Evolutionary conservation across 2,113 vertebrate species (phyloP), one percentile per base, ranked within the genome.

Genomic region (Lamprologus speciosus): DNA sequence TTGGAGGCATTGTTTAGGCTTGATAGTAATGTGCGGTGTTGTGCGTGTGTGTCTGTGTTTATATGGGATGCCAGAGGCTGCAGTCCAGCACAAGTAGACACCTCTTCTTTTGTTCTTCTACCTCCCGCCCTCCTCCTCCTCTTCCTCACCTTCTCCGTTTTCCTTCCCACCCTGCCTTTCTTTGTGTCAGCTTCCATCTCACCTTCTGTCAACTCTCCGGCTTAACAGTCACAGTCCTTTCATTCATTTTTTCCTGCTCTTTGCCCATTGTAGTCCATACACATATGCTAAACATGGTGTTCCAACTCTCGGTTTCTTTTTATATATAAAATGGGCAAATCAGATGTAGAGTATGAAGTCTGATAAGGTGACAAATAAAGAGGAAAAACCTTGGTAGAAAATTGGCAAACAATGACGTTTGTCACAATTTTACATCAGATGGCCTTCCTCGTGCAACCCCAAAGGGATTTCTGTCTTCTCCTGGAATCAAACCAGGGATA

Each of bases 1-100:
- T 81, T 53, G 13, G 12, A 89, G 55, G 65, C 51, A 80, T 92
- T 93, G 89, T 92, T 94, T 90, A 12, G 90, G 83, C 35, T 84
- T 81, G 60, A 82, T 90, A 94, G 93, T 94, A 92, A 82, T 80
- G 79, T 35, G 47, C 14, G 2, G 26, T 83, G 82, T 40, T 86
- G 86, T 70, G 33, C 79, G 3, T 84, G 40, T 85, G 65, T 78
- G 42, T 68, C 28, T 88, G 73, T 81, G 31, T 82, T 80, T 26
- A 83, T 88, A 55, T 83, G 63, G 50, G 68, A 81, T 40, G 86
- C 55, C 11, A 70, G 26, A 92, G 68, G 68, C 84, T 86, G 65
- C 81, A 85, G 87, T 87, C 68, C 35, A 84, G 23, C 50, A 87
- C 63, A 78, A 83, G 21, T 83, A 50, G 78, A 87, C 60, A 54